Base-by-base conservation (phyloP, 2,888 invertebrate species). In the Mesochorus sp. region DNA sequence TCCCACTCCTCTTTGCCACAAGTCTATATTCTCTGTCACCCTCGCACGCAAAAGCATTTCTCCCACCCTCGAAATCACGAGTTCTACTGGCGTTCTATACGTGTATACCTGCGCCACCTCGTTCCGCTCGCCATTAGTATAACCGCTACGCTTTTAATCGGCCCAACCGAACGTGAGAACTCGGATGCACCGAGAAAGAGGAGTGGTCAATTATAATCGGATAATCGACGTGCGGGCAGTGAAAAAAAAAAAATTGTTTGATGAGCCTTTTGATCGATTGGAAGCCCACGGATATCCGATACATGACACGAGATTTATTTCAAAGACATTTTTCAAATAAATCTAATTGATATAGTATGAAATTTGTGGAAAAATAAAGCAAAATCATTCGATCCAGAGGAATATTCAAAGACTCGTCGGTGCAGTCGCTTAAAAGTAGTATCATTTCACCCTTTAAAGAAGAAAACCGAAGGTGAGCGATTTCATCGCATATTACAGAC, bases 61-160 rank as follows among this genome's bases (percentile, higher is more conserved):
- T 28, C 61, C 28, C 28, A 71, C 61, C 51, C 51, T 53, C 61
- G 71, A 71, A 72, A 73, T 73, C 73, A 64, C 55, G 72, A 62
- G 44, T 47, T 64, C 34, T 44, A 44, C 37, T 12, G n/a, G n/a
- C n/a, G n/a, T n/a, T n/a, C n/a, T n/a, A n/a, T n/a, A n/a, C n/a
- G n/a, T n/a, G n/a, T n/a, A n/a, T n/a, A n/a, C n/a, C n/a, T n/a
- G n/a, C 19, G 31, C 37, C 12, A 39, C 14, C 21, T 64, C 28
- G 51, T 14, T 17, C 55, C 47, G 37, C 21, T 57, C 34, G 47
- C 64, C 55, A 73, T 64, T 73, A 72, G 71, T n/a, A n/a, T n/a
- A 64, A 14, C 62, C 42, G 17, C 28, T 19, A 39, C 26, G 64
- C 73, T 64, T 73, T 57, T 49, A 49, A 39, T 72, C 51, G 42